Evolutionary conservation across 2,113 vertebrate species (phyloP).

Genomic region (Mirounga angustirostris): DNA sequence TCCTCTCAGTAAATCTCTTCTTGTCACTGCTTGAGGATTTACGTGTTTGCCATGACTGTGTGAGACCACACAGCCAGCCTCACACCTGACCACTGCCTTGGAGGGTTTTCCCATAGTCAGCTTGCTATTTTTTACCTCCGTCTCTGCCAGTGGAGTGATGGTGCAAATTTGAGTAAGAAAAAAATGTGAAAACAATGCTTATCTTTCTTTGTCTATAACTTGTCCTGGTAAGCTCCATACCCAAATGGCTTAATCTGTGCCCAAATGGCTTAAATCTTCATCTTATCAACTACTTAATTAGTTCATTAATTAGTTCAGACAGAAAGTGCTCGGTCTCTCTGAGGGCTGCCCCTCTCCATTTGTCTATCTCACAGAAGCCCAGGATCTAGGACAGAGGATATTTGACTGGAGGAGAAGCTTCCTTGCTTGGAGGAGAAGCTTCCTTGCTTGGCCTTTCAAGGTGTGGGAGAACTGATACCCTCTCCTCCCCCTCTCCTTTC

Average conservation of each 20-base stretch:
- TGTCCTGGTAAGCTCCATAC: background rate
- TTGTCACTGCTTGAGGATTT: background rate
- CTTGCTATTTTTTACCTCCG: background rate
- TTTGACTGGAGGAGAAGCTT: no score
- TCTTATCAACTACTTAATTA: background rate
- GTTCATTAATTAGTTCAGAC: background rate
- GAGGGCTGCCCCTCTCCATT: background rate
- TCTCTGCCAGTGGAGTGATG: background rate
- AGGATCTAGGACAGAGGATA: fast-evolving
- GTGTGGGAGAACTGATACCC: fast-evolving
- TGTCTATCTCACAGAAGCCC: background rate
- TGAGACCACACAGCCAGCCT: background rate
- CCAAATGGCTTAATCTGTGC: background rate
- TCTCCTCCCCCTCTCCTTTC: no score
- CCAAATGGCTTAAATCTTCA: background rate
- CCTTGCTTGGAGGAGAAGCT: background rate
- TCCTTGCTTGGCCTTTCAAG: background rate
- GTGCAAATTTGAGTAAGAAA: background rate
- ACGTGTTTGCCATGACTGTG: fast-evolving
- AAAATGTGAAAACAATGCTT: background rate
- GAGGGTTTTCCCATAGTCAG: background rate
- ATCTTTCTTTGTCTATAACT: background rate
- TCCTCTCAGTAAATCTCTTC: background rate
- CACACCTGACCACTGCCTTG: background rate
- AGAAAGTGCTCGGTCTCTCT: background rate